phyloP scores from a whole-genome alignment of 2,797 vertebrate species.

The Poliocrania exsul region DNA sequence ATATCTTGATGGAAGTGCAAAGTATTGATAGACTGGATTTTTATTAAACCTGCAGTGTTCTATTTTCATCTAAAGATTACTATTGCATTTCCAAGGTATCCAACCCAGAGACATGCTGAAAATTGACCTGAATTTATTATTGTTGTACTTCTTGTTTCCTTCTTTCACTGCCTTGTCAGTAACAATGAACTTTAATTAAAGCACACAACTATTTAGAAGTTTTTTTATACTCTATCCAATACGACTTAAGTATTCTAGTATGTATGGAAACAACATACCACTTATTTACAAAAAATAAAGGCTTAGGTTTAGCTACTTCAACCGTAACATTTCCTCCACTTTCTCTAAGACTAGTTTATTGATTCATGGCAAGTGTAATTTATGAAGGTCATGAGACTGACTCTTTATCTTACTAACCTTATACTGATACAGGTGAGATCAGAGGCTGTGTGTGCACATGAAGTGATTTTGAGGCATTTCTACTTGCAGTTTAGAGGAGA shows the following conservation, averaged over 20 bases:
- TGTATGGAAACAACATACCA: neutral
- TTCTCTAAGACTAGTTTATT: neutral
- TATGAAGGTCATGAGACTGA: neutral
- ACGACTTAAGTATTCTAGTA: neutral
- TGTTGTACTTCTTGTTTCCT: conserved; percentile 10
- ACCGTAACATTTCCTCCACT: neutral
- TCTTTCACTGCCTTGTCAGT: neutral
- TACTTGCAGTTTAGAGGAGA: neutral
- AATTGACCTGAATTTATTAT: conserved; percentile 32
- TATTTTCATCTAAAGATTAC: neutral
- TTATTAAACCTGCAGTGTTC: conserved; percentile 16
- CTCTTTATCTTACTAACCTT: neutral
- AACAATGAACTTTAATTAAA: conserved; percentile 26
- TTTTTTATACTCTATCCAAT: neutral
- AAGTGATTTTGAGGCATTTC: neutral
- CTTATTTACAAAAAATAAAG: neutral
- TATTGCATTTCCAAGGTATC: neutral
- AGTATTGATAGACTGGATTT: neutral
- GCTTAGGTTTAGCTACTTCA: neutral
- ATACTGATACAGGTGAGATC: neutral
- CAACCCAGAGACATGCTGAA: conserved; percentile 1
- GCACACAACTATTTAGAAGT: neutral
- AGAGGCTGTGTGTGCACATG: neutral
- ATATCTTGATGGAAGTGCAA: neutral
- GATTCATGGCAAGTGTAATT: neutral